Conservation (phyloP, 2,113 vertebrate species). For the Physeter macrocephalus region DNA sequence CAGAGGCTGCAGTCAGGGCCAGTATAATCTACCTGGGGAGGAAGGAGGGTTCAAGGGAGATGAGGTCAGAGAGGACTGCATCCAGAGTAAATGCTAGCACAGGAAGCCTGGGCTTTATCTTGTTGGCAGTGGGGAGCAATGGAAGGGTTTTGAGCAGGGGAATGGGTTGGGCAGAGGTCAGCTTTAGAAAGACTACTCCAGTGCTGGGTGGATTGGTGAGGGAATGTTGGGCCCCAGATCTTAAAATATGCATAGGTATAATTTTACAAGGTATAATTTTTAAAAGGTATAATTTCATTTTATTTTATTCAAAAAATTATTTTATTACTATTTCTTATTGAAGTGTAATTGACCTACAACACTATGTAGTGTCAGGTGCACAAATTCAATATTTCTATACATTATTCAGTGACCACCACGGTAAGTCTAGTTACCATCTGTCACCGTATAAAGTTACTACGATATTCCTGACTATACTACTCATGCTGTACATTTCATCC, state of each 20-base stretch:
- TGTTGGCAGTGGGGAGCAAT: not conserved
- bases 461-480: not conserved
- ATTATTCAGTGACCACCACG: not conserved
- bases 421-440: not conserved
- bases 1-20: not conserved
- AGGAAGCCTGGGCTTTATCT: not conserved
- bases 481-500: not conserved
- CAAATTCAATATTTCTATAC: not conserved
- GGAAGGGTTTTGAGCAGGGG: not conserved
- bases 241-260: constrained; percentile 1
- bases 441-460: not conserved
- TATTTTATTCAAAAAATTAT: not conserved
- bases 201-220: not conserved
- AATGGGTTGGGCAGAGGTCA: not conserved
- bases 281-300: not conserved
- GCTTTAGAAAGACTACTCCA: not conserved
- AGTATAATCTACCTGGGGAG: not conserved
- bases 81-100: not conserved
- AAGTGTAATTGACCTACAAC: not conserved
- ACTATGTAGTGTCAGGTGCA: not conserved
- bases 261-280: not conserved
- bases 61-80: not conserved
- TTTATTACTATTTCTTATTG: not conserved
- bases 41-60: not conserved
- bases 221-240: not conserved